phyloP scores from a whole-genome alignment of 2,113 vertebrate species.

The Protobothrops flavoviridis region DNA sequence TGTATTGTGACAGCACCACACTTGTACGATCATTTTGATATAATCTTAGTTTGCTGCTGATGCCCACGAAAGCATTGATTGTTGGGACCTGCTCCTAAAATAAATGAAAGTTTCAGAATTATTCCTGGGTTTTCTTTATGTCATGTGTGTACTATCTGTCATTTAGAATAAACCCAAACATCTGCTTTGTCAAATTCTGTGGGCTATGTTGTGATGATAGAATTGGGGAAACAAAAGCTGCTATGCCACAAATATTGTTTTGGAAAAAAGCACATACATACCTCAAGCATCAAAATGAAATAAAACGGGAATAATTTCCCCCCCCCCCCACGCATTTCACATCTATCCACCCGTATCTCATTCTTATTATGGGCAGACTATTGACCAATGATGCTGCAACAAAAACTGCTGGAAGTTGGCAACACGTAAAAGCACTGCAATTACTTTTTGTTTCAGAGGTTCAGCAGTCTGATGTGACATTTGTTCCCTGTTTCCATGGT shows the following conservation, averaged over 20 bases:
- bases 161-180: constrained; percentile 25
- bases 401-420: neutral
- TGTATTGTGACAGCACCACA: neutral
- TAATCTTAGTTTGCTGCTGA: neutral
- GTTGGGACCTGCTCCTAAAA: constrained; percentile 3
- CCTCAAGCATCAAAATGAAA: neutral
- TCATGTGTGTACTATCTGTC: constrained; percentile 34
- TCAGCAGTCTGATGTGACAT: neutral
- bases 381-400: neutral
- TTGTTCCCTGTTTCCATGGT: neutral
- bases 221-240: neutral
- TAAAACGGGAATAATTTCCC: neutral
- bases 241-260: accelerated
- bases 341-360: neutral
- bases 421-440: neutral
- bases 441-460: neutral
- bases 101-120: neutral
- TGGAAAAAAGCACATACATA: neutral
- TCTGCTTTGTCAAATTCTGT: constrained; percentile 34
- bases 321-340: neutral
- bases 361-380: neutral
- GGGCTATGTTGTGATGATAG: constrained; percentile 27
- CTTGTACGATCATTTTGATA: neutral
- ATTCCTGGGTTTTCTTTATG: neutral
- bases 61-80: neutral